Percentiles rank a stretch among this genome's conserved stretches.
phyloP scores from a whole-genome alignment of 2,797 vertebrate species.

The Pachyuromys duprasi region DNA sequence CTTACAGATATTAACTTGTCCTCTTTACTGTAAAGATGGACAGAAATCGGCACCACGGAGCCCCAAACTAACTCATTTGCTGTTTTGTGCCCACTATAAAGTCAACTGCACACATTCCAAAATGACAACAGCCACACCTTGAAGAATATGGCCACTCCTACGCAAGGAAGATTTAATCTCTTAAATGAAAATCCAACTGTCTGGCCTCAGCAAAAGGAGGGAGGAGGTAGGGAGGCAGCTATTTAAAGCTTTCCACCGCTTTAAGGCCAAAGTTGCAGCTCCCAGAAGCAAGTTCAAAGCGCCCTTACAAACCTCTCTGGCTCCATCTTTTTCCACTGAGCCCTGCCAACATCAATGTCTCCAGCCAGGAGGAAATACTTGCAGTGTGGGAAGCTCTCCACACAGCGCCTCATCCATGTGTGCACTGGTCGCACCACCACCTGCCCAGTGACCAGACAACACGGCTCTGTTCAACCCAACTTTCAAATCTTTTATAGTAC shows the following conservation, averaged over 20 bases:
- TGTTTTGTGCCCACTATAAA: neutral
- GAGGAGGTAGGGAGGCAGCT: too few species aligned
- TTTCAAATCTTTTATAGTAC: neutral
- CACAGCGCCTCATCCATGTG: neutral
- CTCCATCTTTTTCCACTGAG: constrained; percentile 67
- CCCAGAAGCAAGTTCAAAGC: neutral
- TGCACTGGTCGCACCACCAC: neutral
- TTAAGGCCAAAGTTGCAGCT: constrained; percentile 55
- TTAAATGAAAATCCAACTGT: constrained; percentile 34
- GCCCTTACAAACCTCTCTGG: constrained; percentile 32
- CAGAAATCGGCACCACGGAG: neutral
- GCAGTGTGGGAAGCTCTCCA: neutral
- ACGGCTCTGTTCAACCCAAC: neutral
- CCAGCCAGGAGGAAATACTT: constrained; percentile 60
- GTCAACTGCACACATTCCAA: neutral
- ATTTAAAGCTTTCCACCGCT: constrained; percentile 16
- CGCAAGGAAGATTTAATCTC: constrained; percentile 4
- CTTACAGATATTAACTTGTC: neutral
- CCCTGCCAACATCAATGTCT: constrained; percentile 59
- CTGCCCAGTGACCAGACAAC: neutral
- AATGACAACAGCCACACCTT: neutral
- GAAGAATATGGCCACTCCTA: neutral
- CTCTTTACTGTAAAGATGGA: neutral
- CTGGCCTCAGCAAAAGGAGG: neutral
- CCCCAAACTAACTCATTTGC: neutral